These are phyloP conservation scores for Chaunax sp. DNA, from an alignment of 2,797 vertebrate species.

Conservation along the genomic window DNA sequence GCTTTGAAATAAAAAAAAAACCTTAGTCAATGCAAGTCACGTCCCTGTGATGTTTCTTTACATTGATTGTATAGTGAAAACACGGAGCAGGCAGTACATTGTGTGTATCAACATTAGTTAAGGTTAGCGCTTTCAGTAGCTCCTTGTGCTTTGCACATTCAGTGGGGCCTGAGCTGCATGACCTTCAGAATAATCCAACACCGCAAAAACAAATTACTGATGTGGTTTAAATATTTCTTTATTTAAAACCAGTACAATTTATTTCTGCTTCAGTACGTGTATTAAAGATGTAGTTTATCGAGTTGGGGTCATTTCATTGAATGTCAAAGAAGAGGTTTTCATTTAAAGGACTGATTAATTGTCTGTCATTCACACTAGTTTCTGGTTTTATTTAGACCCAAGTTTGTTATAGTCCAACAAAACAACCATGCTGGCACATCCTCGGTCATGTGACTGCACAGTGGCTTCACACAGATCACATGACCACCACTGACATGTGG, in stretches of 20 bases:
- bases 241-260: too few species aligned
- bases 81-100: too few species aligned
- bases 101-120: too few species aligned
- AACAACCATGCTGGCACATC: constrained; percentile 2
- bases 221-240: too few species aligned
- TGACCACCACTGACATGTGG: constrained; percentile 49
- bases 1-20: not conserved
- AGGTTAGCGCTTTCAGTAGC: too few species aligned
- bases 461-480: constrained; percentile 44
- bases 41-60: not conserved
- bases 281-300: too few species aligned
- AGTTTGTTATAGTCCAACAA: not conserved
- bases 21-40: not conserved
- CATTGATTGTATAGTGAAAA: too few species aligned
- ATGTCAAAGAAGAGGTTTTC: too few species aligned
- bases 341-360: too few species aligned
- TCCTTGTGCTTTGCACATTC: not conserved
- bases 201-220: too few species aligned
- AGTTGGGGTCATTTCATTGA: too few species aligned
- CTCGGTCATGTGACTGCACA: constrained; percentile 43
- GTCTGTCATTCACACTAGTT: not conserved
- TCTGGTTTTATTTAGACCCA: not conserved
- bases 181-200: not conserved
- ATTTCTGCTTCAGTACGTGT: too few species aligned
- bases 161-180: not conserved